Evolutionary conservation across 1,140 invertebrate species (phyloP), one percentile per base, ranked within the genome.

Genomic region (Trichonephila inaurata): DNA sequence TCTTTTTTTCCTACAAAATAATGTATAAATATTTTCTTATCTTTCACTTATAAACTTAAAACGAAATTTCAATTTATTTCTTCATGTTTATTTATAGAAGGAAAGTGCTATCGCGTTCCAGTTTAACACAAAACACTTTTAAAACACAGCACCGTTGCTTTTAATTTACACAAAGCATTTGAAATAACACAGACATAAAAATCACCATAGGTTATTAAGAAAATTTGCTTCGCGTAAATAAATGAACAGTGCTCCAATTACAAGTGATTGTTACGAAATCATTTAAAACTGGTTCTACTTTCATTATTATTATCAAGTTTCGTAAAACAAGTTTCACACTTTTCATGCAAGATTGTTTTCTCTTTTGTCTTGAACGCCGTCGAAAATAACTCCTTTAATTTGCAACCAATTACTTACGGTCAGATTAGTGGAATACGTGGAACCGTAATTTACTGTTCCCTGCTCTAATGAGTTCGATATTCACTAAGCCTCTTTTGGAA

Each of bases 181-280:
- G 14, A 77, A 40, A 40, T 77, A 18, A 6, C 14, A 18, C 6
- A 77, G 3, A 40, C 28, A 19, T 28, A 77, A 77, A n/a, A 77
- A 18, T 7, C 16, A 2, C 33, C 4, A 16, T 77, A 77, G 28
- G 24, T 40, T 77, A 77, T 77, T 77, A 77, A 77, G 72, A 28
- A 77, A 77, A 33, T 40, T 18, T 33, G 7, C 72, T 77, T 77
- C 33, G 72, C 14, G 7, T 40, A 40, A 77, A 28, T 77, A 33
- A 77, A 77, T 77, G 72, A 77, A 28, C 33, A 6, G 28, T 77
- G 72, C 28, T 77, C 72, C 33, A 77, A 77, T 77, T 77, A 40
- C 72, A 40, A 18, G 33, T 6, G 40, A 77, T 28, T 40, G 72
- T 40, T 18, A 77, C 69, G 14, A 77, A 77, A 33, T 24, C 1